These are phyloP conservation scores for Erebia aethiops DNA, from an alignment of 2,888 invertebrate genomes.

Conservation along the genomic window DNA sequence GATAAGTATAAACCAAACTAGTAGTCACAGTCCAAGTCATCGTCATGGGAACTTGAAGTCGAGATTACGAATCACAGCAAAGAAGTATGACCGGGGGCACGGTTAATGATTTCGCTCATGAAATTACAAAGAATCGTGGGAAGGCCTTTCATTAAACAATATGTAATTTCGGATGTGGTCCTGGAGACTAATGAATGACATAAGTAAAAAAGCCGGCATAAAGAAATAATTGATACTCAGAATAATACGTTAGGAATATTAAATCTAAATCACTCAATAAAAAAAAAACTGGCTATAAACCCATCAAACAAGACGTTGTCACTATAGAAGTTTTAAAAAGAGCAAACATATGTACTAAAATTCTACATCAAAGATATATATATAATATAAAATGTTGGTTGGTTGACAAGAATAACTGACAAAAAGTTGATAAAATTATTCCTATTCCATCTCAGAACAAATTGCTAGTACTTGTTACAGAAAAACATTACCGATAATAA, in stretches of 20 bases:
- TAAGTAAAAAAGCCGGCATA: constrained; percentile 15
- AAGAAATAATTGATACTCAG: constrained; percentile 12
- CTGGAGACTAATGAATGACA: constrained; percentile 14
- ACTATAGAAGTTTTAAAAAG: too few species aligned
- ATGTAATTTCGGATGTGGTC: constrained; percentile 21
- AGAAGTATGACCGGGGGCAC: constrained; percentile 49
- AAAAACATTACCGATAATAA: constrained; percentile 1
- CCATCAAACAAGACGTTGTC: background rate
- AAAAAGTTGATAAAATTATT: background rate
- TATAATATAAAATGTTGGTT: background rate
- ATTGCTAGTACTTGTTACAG: background rate
- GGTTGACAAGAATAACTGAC: background rate
- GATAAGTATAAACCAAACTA: constrained; percentile 36
- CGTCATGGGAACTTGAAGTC: constrained; percentile 74
- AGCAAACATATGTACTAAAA: too few species aligned
- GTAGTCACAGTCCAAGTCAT: constrained; percentile 61
- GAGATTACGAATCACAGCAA: constrained; percentile 60
- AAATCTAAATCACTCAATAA: background rate
- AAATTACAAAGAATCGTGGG: constrained; percentile 53
- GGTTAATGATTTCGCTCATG: constrained; percentile 52
- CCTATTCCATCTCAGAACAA: background rate
- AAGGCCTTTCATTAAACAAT: constrained; percentile 43
- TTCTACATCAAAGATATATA: too few species aligned
- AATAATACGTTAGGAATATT: constrained; percentile 1
- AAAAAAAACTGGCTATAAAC: background rate